Evolutionary conservation across 2,113 vertebrate species (phyloP), one percentile per base, ranked within the genome.

Genomic region (Origma solitaria): DNA sequence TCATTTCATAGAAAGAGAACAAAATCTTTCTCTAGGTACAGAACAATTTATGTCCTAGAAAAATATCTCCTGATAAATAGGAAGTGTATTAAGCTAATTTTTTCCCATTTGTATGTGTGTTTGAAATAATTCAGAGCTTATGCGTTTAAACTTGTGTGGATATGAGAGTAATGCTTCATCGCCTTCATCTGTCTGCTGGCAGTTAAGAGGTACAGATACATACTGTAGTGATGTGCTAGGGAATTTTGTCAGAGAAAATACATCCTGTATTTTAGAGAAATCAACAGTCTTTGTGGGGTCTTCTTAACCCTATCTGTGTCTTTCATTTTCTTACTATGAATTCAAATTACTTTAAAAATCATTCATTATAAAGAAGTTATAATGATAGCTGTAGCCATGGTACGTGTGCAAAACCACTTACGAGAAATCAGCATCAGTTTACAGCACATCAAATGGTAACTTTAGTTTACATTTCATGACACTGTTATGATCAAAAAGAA

Each of bases 221-320:
- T 66, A 14, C 8, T 58, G 12, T 66, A 78, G n/a, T 37, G 33
- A 44, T 61, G 6, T 77, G n/a, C 18, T 61, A 23, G 9, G 28
- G 7, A 68, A 51, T 79, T 58, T 78, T 86, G 12, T 20, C 20
- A 73, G 38, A 51, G 15, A 20, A 77, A 82, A 13, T 50, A 13
- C 12, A 15, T 56, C 61, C n/a, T 76, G 10, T 28, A 33, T 72
- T 87, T 93, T 71, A 71, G 89, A 66, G 22, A 73, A 35, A 75
- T 60, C 11, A 50, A 2, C 7, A 38, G 6, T 15, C 6, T 27
- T 82, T 31, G 6, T 30, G 16, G 16, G 1, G 2, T 7, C 0
- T 40, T 16, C 47, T 37, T 1, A 15, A 27, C 15, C 21, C 13
- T 33, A 10, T 38, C 71, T 77, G 25, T 3, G 1, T 62, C 31